Conservation (phyloP, 2,113 vertebrate species). For the Mungos mungo region DNA sequence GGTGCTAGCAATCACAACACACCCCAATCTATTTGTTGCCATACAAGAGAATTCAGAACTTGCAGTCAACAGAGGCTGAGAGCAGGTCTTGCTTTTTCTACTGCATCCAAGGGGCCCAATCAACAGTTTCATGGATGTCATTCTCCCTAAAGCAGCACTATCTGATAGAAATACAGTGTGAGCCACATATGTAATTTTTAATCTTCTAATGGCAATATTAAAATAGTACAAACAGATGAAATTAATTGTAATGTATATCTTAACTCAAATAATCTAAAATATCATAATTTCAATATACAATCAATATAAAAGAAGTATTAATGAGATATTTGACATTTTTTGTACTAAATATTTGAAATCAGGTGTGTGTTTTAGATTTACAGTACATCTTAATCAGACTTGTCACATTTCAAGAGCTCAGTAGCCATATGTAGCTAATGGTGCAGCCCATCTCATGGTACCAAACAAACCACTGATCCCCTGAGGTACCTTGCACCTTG, state of each 20-base stretch:
- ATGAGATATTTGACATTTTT: not conserved
- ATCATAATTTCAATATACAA: not conserved
- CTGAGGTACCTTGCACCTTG: not conserved
- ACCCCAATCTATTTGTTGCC: constrained; percentile 55
- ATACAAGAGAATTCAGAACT: constrained; percentile 54
- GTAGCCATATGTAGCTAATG: not conserved
- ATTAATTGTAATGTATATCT: not conserved
- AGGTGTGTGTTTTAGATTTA: not conserved
- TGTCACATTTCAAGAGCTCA: not conserved
- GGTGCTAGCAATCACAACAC: constrained; percentile 40
- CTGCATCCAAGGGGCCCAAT: accelerated
- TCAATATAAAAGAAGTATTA: not conserved
- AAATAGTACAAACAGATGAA: not conserved
- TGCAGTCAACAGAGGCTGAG: constrained; percentile 23
- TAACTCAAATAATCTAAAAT: not conserved
- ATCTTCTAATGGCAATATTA: not conserved
- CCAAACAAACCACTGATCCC: not conserved
- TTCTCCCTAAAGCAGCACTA: not conserved
- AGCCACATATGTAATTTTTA: not conserved
- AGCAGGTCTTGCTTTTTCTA: not conserved
- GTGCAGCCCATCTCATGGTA: not conserved
- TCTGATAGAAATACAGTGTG: not conserved
- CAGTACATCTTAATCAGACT: not conserved
- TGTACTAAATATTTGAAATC: not conserved
- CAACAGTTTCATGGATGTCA: not conserved